Conservation (phyloP, 2,113 vertebrate species). For the Baryphthengus martii region DNA sequence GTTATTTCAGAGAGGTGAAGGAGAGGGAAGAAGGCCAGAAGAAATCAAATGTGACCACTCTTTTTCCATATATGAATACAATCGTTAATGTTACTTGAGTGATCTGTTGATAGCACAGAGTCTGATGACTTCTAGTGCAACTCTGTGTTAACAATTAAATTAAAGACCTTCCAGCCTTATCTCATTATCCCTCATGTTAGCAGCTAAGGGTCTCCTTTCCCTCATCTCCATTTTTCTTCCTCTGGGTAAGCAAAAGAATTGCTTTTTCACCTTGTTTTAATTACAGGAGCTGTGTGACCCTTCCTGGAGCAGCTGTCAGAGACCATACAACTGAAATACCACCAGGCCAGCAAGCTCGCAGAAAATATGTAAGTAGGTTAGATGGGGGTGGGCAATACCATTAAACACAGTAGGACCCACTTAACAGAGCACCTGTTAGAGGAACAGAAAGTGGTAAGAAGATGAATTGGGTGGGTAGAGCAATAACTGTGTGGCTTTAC, state of each 20-base stretch:
- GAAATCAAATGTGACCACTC: not conserved
- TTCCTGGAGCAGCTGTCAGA: not conserved
- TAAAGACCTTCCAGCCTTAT: not conserved
- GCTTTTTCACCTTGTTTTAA: conserved; percentile 6
- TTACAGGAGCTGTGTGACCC: not conserved
- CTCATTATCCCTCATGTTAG: not conserved
- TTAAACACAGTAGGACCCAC: conserved; percentile 15
- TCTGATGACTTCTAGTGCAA: not conserved
- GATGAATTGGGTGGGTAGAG: not conserved
- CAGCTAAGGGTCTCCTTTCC: not conserved
- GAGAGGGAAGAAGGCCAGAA: not conserved
- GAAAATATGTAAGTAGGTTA: conserved; percentile 42
- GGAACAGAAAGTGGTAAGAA: not conserved
- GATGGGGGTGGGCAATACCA: not conserved
- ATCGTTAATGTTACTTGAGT: not conserved
- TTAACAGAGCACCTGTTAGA: conserved; percentile 16
- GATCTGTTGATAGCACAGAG: not conserved
- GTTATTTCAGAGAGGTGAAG: not conserved
- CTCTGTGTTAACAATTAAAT: not conserved
- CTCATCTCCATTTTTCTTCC: not conserved
- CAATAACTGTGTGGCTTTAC: rapidly evolving
- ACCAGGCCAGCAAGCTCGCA: not conserved
- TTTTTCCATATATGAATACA: not conserved
- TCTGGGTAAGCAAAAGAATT: not conserved
- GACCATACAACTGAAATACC: not conserved